phyloP scores from a whole-genome alignment of 2,113 vertebrate species.

The Coryphaenoides rupestris region DNA sequence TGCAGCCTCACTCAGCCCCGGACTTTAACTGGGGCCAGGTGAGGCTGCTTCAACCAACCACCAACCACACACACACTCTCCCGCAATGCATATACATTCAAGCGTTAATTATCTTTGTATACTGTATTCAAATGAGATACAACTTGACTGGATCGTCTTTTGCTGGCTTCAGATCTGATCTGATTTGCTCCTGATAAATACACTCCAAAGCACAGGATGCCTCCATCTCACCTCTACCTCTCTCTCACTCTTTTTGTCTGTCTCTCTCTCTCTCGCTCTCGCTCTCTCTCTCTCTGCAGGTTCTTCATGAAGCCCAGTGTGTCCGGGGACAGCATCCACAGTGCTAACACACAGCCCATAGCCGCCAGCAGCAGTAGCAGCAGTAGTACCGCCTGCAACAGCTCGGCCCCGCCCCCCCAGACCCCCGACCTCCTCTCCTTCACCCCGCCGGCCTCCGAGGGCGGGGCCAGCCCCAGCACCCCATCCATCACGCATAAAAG shows the following conservation, averaged over 20 bases:
- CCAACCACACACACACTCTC: too few relatives aligned
- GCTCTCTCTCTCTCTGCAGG: conserved; percentile 47
- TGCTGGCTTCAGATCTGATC: too few relatives aligned
- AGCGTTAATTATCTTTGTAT: too few relatives aligned
- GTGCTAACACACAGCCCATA: conserved; percentile 69
- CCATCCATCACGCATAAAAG: conserved; percentile 59
- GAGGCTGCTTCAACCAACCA: too few relatives aligned
- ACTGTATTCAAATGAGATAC: too few relatives aligned
- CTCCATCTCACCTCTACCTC: neutral
- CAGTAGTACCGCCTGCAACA: conserved; percentile 21
- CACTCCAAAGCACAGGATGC: too few relatives aligned
- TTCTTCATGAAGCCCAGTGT: conserved; percentile 90
- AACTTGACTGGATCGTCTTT: too few relatives aligned
- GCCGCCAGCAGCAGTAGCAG: conserved; percentile 51
- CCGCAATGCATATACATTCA: too few relatives aligned
- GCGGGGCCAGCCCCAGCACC: conserved; percentile 32
- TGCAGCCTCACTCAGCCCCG: too few relatives aligned
- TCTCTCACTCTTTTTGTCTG: neutral
- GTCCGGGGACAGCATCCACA: conserved; percentile 91
- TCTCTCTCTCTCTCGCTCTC: neutral
- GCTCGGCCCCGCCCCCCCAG: conserved; percentile 50
- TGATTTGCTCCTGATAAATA: too few relatives aligned
- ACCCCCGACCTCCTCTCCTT: conserved; percentile 75
- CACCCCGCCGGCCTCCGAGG: conserved; percentile 59
- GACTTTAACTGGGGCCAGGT: too few relatives aligned